Base-by-base conservation (phyloP, 2,888 invertebrate genomes). In the Pasiphila rectangulata region DNA sequence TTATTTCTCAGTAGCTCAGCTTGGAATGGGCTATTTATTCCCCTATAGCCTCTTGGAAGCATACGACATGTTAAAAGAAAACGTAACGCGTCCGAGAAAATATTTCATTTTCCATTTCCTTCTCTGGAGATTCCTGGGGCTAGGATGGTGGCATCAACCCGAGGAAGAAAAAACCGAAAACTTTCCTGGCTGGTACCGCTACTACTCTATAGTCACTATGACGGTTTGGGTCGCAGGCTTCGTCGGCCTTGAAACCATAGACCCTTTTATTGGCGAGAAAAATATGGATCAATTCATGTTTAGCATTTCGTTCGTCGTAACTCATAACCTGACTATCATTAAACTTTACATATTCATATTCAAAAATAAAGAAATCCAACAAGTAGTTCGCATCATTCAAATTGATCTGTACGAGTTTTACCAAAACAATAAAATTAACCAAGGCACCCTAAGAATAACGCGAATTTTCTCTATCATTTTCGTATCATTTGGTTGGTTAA, bases 131-230 rank as follows among this genome's bases (percentile, higher is more conserved):
- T 75, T 79, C 39, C 63, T 87, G 2, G 87, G 87, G 0, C 56
- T 88, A 0, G 88, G 88, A 15, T 87, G 87, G 88, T 88, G 87
- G 87, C 88, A 88, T 54, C 76, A 82, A 38, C 86, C 88, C 0
- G 84, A 87, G 44, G 78, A 86, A 64, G 62, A 47, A 1, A 69
- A 83, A 9, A 77, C 69, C 0, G 62, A 62, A 2, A 88, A 88
- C 54, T 87, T 87, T 49, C 75, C 74, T 1, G 78, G 81, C 25
- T 73, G 69, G 62, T 88, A 88, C 45, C 42, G 87, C 1, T 85
- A 78, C 52, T 88, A 88, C 57, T 65, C 83, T 0, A 74, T 87
- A 39, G 35, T 76, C 2, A 85, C 86, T 0, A 78, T 85, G 60
- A 43, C 83, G 0, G 65, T 87, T 4, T 87, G 83, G 83, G 86